Conservation (phyloP, 2,113 vertebrate species). For the Crotalus viridis region DNA sequence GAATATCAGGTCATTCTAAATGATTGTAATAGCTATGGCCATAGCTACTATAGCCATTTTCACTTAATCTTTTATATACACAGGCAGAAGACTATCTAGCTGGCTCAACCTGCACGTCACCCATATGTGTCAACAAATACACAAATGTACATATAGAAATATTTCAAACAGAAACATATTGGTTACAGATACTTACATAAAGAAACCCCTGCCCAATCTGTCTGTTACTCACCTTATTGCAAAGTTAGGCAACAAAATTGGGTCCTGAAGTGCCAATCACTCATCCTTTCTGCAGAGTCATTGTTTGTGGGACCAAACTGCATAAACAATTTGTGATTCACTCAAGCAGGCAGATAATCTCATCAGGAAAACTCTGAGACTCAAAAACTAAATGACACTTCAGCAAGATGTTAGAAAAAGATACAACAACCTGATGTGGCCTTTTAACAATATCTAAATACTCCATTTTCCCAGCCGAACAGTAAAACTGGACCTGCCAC, state of each 20-base stretch:
- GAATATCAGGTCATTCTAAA: background rate
- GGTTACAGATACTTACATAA: background rate
- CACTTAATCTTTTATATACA: background rate
- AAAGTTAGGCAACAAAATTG: background rate
- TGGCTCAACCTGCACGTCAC: background rate
- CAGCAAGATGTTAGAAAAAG: background rate
- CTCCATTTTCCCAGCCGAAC: background rate
- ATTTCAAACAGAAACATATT: background rate
- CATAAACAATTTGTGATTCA: background rate
- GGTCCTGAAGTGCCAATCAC: background rate
- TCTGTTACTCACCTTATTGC: background rate
- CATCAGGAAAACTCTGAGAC: background rate
- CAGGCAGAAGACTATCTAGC: background rate
- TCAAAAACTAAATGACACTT: background rate
- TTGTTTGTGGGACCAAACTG: background rate
- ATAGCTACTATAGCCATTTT: background rate
- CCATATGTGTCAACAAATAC: background rate
- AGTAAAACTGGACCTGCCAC: background rate
- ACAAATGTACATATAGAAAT: background rate
- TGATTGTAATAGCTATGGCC: background rate
- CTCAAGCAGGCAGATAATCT: background rate
- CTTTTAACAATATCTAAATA: background rate
- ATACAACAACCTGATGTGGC: background rate
- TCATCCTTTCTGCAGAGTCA: background rate
- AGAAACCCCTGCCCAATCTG: background rate